Conservation (phyloP, 2,113 vertebrate species). For the Geococcyx californianus region DNA sequence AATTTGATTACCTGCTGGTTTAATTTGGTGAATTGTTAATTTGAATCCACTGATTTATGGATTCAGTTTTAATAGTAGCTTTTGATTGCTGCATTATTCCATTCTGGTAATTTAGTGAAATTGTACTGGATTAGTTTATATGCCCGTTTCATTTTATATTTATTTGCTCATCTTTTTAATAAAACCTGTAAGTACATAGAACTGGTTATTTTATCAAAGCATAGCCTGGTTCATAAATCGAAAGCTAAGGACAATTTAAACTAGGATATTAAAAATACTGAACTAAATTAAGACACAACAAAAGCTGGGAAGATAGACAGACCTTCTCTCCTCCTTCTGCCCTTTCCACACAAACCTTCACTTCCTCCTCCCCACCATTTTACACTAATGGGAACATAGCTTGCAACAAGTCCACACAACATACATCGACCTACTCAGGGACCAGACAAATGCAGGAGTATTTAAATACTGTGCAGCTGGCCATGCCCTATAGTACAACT, state of each 20-base stretch:
- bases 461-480: background rate
- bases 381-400: background rate
- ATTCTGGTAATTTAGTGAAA: background rate
- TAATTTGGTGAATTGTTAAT: slow-evolving; percentile 16
- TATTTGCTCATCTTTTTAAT: background rate
- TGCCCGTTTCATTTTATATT: background rate
- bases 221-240: background rate
- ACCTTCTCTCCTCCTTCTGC: background rate
- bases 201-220: background rate
- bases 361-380: background rate
- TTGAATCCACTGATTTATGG: background rate
- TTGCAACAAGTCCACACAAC: background rate
- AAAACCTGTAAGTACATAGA: background rate
- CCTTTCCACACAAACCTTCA: background rate
- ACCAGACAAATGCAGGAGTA: background rate
- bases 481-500: background rate
- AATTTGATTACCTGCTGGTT: background rate
- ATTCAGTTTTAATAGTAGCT: background rate
- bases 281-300: background rate
- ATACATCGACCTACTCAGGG: background rate
- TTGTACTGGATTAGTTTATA: background rate
- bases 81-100: background rate
- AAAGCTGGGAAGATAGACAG: background rate
- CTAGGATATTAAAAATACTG: background rate
- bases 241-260: background rate